A percentile compares a stretch with the other conserved stretches of the same genome.
Evolutionary conservation across 2,888 invertebrate genomes (phyloP).

Genomic region (Diarsia rubi): DNA sequence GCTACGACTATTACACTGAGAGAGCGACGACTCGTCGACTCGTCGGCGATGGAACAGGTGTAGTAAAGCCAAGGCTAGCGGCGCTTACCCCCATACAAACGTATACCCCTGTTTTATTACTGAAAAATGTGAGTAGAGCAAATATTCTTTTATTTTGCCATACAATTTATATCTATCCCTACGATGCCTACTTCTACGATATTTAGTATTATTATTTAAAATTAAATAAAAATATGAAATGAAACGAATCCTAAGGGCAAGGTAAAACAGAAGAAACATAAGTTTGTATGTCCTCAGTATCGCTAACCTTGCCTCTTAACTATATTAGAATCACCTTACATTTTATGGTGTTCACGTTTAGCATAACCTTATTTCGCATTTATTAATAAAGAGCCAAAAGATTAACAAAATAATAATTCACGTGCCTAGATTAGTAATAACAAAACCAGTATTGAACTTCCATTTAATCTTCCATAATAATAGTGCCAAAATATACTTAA

Average conservation of each 20-base stretch:
- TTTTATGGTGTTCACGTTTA: not conserved
- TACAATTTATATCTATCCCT: not conserved
- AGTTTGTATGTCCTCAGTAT: not conserved
- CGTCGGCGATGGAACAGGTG: not conserved
- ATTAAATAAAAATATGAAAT: not conserved
- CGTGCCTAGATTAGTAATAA: constrained; percentile 42
- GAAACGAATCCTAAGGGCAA: not conserved
- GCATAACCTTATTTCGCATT: not conserved
- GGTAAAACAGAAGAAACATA: not conserved
- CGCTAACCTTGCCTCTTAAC: not conserved
- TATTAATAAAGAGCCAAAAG: not conserved
- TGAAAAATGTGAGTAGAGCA: not conserved
- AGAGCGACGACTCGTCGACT: not conserved
- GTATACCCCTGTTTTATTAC: not conserved
- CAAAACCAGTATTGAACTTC: constrained; percentile 57
- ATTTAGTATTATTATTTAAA: not conserved
- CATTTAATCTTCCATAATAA: constrained; percentile 64
- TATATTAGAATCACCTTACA: not conserved
- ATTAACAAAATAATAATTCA: not conserved
- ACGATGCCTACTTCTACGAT: not conserved
- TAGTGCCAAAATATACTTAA: constrained; percentile 70
- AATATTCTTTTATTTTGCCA: not conserved
- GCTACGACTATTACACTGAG: not conserved
- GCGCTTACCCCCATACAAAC: not conserved
- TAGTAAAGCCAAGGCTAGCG: not conserved